Conservation (phyloP, 2,888 invertebrate species). For the Drosophila rellima region DNA sequence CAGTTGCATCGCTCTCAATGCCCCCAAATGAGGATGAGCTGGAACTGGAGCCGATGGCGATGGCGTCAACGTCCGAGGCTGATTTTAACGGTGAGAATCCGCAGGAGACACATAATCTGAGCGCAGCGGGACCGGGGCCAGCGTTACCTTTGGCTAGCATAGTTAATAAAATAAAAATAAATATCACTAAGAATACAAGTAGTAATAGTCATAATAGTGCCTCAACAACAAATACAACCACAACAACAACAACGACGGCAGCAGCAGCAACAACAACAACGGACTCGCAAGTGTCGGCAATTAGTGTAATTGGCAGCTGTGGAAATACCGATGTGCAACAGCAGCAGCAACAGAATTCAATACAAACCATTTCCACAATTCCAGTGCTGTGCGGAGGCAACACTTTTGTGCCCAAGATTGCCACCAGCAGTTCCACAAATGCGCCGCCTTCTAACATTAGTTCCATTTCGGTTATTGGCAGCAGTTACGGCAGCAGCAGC, state of each 20-base stretch:
- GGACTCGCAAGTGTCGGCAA: constrained; percentile 68
- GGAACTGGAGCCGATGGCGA: constrained; percentile 39
- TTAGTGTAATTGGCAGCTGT: constrained; percentile 68
- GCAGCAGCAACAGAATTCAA: constrained; percentile 65
- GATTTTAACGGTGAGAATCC: constrained; percentile 88
- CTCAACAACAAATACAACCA: constrained; percentile 59
- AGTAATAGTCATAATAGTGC: constrained; percentile 83
- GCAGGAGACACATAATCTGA: constrained; percentile 86
- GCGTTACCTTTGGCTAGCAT: constrained; percentile 84
- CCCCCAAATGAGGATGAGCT: constrained; percentile 56
- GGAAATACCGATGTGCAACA: constrained; percentile 45
- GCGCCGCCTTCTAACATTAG: constrained; percentile 74
- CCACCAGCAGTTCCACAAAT: constrained; percentile 54
- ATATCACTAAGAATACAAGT: constrained; percentile 90
- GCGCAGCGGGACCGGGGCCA: constrained; percentile 84
- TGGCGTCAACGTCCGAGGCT: constrained; percentile 40
- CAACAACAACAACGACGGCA: constrained; percentile 37
- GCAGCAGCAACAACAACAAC: constrained; percentile 39
- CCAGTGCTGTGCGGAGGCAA: constrained; percentile 84
- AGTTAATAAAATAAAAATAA: constrained; percentile 91
- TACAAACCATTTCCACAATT: constrained; percentile 84
- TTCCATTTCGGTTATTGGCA: constrained; percentile 84
- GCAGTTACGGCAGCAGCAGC: constrained; percentile 71
- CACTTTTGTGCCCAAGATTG: constrained; percentile 71
- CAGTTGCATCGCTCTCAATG: constrained; percentile 68